Percentiles rank a stretch among this genome's conserved stretches.
phyloP scores from a whole-genome alignment of 2,113 vertebrate genomes.

The Myotis yumanensis region DNA sequence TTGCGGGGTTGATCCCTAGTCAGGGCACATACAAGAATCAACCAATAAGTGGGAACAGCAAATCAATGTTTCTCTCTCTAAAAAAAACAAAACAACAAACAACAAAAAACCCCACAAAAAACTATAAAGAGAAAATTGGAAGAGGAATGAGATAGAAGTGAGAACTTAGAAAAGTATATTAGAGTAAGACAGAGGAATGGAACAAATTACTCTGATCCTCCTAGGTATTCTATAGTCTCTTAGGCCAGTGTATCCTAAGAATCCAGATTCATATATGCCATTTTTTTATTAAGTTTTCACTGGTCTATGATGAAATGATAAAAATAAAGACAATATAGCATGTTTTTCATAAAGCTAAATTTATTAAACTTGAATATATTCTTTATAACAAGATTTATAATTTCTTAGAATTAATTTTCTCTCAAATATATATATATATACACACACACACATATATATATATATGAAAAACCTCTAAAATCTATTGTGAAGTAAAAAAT shows the following conservation, averaged over 20 bases:
- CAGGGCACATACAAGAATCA: background rate
- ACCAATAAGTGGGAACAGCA: background rate
- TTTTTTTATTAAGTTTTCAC: slow-evolving; percentile 24
- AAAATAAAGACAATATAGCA: slow-evolving; percentile 34
- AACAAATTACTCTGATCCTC: slow-evolving; percentile 33
- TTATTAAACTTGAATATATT: slow-evolving; percentile 25
- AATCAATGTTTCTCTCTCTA: background rate
- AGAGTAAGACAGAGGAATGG: background rate
- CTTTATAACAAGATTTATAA: slow-evolving; percentile 42
- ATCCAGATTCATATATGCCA: background rate
- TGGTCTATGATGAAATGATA: slow-evolving; percentile 34
- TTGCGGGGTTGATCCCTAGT: background rate
- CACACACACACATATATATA: too few relatives aligned
- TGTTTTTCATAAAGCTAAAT: slow-evolving; percentile 35
- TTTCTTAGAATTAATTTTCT: slow-evolving; percentile 39
- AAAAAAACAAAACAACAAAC: background rate
- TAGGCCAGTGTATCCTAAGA: background rate
- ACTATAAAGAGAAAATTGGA: background rate
- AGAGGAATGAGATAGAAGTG: background rate
- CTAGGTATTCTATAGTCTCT: background rate
- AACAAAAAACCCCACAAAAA: background rate
- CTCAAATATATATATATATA: background rate
- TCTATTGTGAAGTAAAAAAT: background rate
- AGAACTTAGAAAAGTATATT: background rate
- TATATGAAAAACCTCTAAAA: background rate